phyloP scores from a whole-genome alignment of 2,113 vertebrate species.

The Epinephelus lanceolatus region DNA sequence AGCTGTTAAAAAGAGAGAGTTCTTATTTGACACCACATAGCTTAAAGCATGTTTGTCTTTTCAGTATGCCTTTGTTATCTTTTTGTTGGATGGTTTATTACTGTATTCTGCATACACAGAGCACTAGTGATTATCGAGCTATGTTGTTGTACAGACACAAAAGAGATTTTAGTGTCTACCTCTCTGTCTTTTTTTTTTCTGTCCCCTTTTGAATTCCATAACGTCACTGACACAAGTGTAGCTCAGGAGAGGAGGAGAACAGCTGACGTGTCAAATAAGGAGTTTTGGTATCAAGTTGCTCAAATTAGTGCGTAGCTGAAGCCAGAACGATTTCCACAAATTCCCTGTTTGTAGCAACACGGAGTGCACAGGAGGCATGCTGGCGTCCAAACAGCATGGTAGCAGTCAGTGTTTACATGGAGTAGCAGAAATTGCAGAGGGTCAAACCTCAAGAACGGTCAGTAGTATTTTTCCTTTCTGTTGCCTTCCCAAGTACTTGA shows the following conservation, averaged over 20 bases:
- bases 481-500: slow-evolving; percentile 70
- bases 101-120: slow-evolving; percentile 83
- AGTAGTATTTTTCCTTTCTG: slow-evolving; percentile 23
- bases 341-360: slow-evolving; percentile 57
- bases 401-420: slow-evolving; percentile 75
- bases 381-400: slow-evolving; percentile 53
- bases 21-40: slow-evolving; percentile 27
- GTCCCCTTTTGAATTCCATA: neutral
- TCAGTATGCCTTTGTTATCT: slow-evolving; percentile 27
- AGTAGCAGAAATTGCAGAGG: slow-evolving; percentile 62
- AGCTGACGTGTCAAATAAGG: neutral
- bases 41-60: slow-evolving; percentile 59
- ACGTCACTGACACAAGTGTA: slow-evolving; percentile 20
- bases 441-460: neutral
- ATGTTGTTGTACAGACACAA: slow-evolving; percentile 90
- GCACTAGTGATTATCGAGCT: slow-evolving; percentile 89
- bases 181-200: slow-evolving; percentile 66
- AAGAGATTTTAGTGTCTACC: slow-evolving; percentile 86
- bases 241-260: slow-evolving; percentile 42
- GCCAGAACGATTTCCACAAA: neutral
- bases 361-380: slow-evolving; percentile 44
- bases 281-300: neutral
- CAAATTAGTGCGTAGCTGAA: slow-evolving; percentile 15
- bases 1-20: slow-evolving; percentile 18
- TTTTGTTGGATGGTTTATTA: slow-evolving; percentile 88